Percentiles rank a stretch among this genome's conserved stretches.
Evolutionary conservation across 2,888 invertebrate genomes (phyloP).

Genomic region (Agonopterix arenella): DNA sequence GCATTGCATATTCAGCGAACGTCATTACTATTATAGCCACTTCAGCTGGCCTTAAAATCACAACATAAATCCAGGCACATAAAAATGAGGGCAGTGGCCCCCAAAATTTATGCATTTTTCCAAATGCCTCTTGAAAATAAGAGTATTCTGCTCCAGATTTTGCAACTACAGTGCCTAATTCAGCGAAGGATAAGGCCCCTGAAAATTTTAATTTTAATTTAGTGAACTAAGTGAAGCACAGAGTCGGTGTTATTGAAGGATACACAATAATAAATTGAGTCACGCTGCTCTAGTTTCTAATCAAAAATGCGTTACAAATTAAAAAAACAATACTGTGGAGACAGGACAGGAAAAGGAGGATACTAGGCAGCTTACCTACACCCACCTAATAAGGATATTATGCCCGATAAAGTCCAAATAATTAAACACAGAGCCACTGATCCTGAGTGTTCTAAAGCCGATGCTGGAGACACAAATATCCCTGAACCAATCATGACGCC

Average conservation of each 20-base stretch:
- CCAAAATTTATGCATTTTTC: constrained; percentile 80
- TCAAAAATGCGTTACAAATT: background rate
- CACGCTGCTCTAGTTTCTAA: too few species aligned
- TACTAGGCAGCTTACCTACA: constrained; percentile 52
- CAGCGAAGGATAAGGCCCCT: constrained; percentile 89
- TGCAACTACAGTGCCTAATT: constrained; percentile 86
- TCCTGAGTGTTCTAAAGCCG: constrained; percentile 85
- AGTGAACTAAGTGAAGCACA: too few species aligned
- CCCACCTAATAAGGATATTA: constrained; percentile 87
- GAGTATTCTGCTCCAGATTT: constrained; percentile 90
- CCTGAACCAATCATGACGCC: constrained; percentile 95
- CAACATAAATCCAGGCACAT: constrained; percentile 86
- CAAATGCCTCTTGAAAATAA: constrained; percentile 85
- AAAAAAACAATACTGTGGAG: background rate
- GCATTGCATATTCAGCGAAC: constrained; percentile 85
- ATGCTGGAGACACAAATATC: constrained; percentile 90
- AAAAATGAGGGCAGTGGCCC: constrained; percentile 85
- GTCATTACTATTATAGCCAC: constrained; percentile 86
- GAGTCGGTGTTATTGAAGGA: too few species aligned
- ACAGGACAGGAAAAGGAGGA: background rate
- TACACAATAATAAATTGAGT: too few species aligned
- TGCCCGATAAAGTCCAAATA: constrained; percentile 87
- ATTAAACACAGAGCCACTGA: constrained; percentile 88
- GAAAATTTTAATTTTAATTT: constrained; percentile 21
- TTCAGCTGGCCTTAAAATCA: constrained; percentile 85